Evolutionary conservation across 2,113 vertebrate species (phyloP), one percentile per base, ranked within the genome.

Genomic region (Brienomyrus longianalis): DNA sequence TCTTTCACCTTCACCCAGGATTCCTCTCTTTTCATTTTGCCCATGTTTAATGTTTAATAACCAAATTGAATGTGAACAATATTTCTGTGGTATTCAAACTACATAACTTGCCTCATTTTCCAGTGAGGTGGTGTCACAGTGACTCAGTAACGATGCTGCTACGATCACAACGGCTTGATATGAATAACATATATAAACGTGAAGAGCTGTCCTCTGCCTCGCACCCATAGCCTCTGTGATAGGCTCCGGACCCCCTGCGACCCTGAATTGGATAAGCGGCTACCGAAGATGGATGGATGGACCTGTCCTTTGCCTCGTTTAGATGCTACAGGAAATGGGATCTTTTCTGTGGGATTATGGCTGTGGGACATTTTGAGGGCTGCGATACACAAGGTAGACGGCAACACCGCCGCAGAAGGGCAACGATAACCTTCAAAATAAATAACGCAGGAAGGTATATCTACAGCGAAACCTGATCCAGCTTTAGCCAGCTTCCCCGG

Each of bases 381-480:
- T 66, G 19, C 21, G 19, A 70, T n/a, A 89, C 1, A 86, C 27
- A 31, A 66, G 83, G 52, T 39, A 17, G 59, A 31, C 77, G 62
- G 74, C 66, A 83, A 10, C 31, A 80, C 86, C 35, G 21, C 13
- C 43, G 51, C 50, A 90, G 88, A n/a, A 90, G 90, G 86, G 86
- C 86, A 19, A 91, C 89, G 89, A 90, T 90, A 92, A 91, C 88
- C 92, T 93, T 89, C 87, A 92, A 91, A 89, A 54, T 51, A 90
- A 83, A 83, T 51, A 48, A 43, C 23, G 70, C 48, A 21, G 70
- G 80, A 39, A 88, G 86, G 52, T 39, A 91, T n/a, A 84, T 52
- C 74, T 88, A 48, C 59, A 89, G 91, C 92, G 94, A 94, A 95
- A 96, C 89, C 70, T 84, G 92, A 95, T 93, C 92, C 93, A 89